Evolutionary conservation across 1,140 invertebrate genomes (phyloP).

Genomic region (Penaeus chinensis): DNA sequence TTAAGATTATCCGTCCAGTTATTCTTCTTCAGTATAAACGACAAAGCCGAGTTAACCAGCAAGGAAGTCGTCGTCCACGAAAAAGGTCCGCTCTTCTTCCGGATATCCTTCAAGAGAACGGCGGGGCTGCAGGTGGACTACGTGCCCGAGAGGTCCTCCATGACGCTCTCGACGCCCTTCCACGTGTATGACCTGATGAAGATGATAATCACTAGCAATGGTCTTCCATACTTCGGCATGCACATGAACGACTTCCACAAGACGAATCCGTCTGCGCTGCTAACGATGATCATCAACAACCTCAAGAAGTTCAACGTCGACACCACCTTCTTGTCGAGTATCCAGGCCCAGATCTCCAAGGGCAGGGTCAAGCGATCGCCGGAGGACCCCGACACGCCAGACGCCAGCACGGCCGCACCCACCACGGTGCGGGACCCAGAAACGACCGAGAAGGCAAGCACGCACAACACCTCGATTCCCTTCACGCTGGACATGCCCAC

Average conservation of each 20-base stretch:
- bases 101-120: slow-evolving; percentile 51
- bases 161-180: slow-evolving; percentile 56
- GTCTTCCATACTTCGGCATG: slow-evolving; percentile 58
- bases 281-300: slow-evolving; percentile 58
- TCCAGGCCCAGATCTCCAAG: slow-evolving; percentile 56
- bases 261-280: slow-evolving; percentile 57
- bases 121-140: slow-evolving; percentile 54
- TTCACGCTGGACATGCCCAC: no score
- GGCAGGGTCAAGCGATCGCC: slow-evolving; percentile 25
- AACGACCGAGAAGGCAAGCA: no score
- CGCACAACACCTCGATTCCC: no score
- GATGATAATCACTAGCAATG: slow-evolving; percentile 55
- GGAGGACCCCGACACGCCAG: neutral
- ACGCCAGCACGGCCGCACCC: neutral
- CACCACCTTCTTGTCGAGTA: slow-evolving; percentile 57
- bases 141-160: slow-evolving; percentile 48
- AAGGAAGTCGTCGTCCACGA: slow-evolving; percentile 54
- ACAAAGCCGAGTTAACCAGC: slow-evolving; percentile 25
- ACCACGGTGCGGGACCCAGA: neutral
- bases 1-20: slow-evolving; percentile 59
- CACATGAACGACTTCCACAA: slow-evolving; percentile 62
- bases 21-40: slow-evolving; percentile 60
- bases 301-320: slow-evolving; percentile 61
- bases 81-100: slow-evolving; percentile 60
- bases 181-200: slow-evolving; percentile 63